A percentile compares a stretch with the other conserved stretches of the same genome.
Conservation (phyloP, 2,113 vertebrate genomes). For the Bettongia penicillata region DNA sequence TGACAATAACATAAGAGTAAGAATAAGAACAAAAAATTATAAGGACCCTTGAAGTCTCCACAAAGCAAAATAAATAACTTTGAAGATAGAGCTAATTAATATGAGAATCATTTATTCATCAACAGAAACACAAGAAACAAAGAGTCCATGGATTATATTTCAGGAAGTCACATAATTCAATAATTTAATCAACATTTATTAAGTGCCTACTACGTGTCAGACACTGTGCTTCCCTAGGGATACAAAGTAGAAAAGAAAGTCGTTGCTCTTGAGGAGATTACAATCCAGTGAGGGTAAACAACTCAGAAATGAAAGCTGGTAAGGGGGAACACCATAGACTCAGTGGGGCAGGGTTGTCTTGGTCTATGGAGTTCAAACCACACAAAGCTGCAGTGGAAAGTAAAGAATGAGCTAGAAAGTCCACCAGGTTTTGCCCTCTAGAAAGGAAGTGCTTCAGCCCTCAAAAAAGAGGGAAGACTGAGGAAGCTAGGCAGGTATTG, state of each 20-base stretch:
- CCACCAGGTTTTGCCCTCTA: not conserved
- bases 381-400: not conserved
- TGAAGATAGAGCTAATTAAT: not conserved
- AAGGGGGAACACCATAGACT: not conserved
- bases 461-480: not conserved
- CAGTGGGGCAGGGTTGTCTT: not conserved
- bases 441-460: not conserved
- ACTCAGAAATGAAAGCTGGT: not conserved
- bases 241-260: not conserved
- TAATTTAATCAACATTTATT: not conserved
- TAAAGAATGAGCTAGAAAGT: not conserved
- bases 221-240: not conserved
- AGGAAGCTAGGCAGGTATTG: not conserved
- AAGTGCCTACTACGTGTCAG: not conserved
- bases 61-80: not conserved
- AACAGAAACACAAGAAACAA: not conserved
- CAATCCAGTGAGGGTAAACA: not conserved
- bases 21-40: not conserved
- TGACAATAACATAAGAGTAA: not conserved
- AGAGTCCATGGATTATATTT: not conserved
- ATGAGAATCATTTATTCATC: not conserved
- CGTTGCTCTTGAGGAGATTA: not conserved
- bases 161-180: not conserved
- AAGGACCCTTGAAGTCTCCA: not conserved
- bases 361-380: not conserved